phyloP scores from a whole-genome alignment of 2,888 invertebrate species.

The Hydraecia micacea region DNA sequence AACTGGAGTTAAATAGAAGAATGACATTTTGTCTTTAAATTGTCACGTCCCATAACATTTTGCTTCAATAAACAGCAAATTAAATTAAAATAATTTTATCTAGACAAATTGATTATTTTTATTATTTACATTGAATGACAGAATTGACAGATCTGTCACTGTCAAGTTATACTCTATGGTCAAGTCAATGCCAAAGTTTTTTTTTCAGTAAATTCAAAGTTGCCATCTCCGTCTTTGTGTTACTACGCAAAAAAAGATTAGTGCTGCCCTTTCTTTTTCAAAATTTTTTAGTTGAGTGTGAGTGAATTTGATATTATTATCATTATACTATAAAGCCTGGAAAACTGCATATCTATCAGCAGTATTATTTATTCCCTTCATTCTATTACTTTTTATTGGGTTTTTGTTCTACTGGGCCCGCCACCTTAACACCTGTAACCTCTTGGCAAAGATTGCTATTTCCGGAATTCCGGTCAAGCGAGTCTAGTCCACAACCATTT shows the following conservation, averaged over 20 bases:
- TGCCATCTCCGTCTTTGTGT: neutral
- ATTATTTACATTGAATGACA: conserved; percentile 23
- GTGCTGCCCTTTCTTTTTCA: neutral
- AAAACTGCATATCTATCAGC: neutral
- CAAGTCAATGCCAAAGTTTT: neutral
- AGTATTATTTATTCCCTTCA: neutral
- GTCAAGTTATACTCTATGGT: neutral
- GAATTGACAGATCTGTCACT: conserved; percentile 9
- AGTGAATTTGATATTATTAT: fast-evolving
- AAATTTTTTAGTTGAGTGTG: neutral
- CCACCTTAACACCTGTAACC: neutral
- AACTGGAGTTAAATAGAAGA: conserved; percentile 90
- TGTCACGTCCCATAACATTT: conserved; percentile 34
- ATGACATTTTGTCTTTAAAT: conserved; percentile 78
- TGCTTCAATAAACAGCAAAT: neutral
- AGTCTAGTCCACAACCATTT: too few relatives aligned
- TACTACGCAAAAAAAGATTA: neutral
- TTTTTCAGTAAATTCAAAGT: neutral
- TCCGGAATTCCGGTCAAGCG: too few relatives aligned
- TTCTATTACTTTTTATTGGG: neutral
- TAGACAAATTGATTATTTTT: neutral
- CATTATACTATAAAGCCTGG: neutral
- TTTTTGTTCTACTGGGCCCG: neutral
- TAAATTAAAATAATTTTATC: neutral
- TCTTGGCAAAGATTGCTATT: neutral